phyloP scores from a whole-genome alignment of 2,113 vertebrate genomes.

The Tamias sibiricus region DNA sequence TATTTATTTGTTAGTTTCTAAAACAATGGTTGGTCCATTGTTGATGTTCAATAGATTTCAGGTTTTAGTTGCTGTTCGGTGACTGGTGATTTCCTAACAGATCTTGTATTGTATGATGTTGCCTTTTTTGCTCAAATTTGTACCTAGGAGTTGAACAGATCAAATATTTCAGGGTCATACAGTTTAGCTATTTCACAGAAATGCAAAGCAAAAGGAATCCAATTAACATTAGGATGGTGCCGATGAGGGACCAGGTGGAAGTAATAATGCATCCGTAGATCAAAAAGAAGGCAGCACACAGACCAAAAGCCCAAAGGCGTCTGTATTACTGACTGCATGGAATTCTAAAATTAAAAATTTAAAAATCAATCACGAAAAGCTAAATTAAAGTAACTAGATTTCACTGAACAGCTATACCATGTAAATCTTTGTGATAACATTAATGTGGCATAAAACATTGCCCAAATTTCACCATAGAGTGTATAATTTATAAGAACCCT shows the following conservation, averaged over 20 bases:
- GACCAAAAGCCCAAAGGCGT: neutral
- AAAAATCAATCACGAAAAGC: neutral
- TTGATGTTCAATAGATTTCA: neutral
- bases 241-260: neutral
- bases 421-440: neutral
- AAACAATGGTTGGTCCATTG: neutral
- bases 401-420: neutral
- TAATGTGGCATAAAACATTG: neutral
- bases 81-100: neutral
- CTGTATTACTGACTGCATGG: neutral
- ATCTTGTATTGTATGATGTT: neutral
- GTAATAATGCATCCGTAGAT: neutral
- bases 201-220: neutral
- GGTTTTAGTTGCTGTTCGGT: neutral
- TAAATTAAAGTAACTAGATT: constrained; percentile 15
- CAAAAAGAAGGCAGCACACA: neutral
- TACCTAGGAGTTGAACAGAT: neutral
- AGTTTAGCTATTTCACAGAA: neutral
- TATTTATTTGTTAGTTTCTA: neutral
- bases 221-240: neutral
- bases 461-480: neutral
- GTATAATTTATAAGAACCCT: neutral
- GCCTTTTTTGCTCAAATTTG: neutral
- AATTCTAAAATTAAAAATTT: constrained; percentile 14
- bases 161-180: neutral